phyloP scores from a whole-genome alignment of 2,113 vertebrate genomes.

The Dissostichus mawsoni region DNA sequence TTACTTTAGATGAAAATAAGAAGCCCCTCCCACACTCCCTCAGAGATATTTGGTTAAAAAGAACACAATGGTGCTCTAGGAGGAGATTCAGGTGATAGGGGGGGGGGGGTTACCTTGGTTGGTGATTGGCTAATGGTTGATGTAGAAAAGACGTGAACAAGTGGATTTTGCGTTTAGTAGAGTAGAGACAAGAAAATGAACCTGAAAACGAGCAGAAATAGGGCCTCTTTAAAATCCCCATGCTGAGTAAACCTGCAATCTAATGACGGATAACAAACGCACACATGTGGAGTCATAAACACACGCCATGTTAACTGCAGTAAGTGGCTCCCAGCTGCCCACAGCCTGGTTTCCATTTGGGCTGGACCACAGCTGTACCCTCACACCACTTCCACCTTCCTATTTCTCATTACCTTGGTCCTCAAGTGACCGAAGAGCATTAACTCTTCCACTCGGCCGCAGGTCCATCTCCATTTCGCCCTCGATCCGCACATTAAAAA shows the following conservation, averaged over 20 bases:
- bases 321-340: slow-evolving; percentile 42
- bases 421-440: slow-evolving; percentile 58
- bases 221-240: neutral
- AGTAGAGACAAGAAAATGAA: neutral
- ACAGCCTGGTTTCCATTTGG: slow-evolving; percentile 60
- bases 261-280: slow-evolving; percentile 8
- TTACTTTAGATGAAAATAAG: no score
- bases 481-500: slow-evolving; percentile 67
- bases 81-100: no score
- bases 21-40: no score
- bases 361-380: slow-evolving; percentile 41
- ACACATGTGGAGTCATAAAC: neutral
- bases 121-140: no score
- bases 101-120: no score
- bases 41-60: no score
- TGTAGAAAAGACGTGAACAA: no score
- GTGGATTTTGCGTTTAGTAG: no score
- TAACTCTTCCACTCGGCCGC: slow-evolving; percentile 59
- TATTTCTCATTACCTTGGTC: slow-evolving; percentile 48
- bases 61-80: no score
- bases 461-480: slow-evolving; percentile 62
- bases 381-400: slow-evolving; percentile 66
- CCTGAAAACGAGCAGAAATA: no score
- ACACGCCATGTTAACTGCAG: slow-evolving; percentile 24
- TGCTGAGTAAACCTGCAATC: neutral